phyloP scores from a whole-genome alignment of 2,888 invertebrate species.

The Ornithoptera priamus region DNA sequence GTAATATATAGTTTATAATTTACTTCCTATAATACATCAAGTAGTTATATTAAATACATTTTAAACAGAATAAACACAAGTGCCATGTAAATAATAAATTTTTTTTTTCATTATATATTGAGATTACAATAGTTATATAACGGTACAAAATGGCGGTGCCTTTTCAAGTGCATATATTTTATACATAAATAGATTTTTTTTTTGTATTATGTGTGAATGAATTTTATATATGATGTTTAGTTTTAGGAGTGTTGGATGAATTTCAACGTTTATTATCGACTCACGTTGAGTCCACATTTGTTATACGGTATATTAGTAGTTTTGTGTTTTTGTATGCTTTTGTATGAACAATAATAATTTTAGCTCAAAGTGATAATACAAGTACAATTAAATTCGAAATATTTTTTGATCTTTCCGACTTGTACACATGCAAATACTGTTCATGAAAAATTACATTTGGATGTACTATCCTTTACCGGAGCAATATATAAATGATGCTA shows the following conservation, averaged over 20 bases:
- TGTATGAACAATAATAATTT: constrained; percentile 9
- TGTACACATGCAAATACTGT: neutral
- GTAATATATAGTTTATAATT: constrained; percentile 34
- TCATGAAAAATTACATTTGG: neutral
- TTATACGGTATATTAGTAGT: constrained; percentile 36
- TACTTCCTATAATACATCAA: constrained; percentile 35
- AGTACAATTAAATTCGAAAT: neutral
- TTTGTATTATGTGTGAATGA: neutral
- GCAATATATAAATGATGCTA: too few relatives aligned
- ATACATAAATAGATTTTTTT: constrained; percentile 12
- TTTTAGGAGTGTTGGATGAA: constrained; percentile 50
- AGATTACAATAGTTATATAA: constrained; percentile 47
- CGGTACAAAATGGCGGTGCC: constrained; percentile 34
- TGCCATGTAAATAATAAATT: constrained; percentile 33
- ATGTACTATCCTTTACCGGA: neutral
- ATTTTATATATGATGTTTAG: constrained; percentile 42
- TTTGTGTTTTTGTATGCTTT: constrained; percentile 31
- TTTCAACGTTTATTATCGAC: constrained; percentile 58
- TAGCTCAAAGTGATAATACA: neutral
- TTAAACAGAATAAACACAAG: constrained; percentile 30
- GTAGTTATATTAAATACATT: constrained; percentile 34
- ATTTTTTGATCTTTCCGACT: neutral
- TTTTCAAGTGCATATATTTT: constrained; percentile 21
- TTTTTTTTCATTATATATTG: constrained; percentile 37
- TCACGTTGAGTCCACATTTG: constrained; percentile 67